Evolutionary conservation across 2,888 invertebrate genomes (phyloP).

Genomic region (Cremastinae sp.): DNA sequence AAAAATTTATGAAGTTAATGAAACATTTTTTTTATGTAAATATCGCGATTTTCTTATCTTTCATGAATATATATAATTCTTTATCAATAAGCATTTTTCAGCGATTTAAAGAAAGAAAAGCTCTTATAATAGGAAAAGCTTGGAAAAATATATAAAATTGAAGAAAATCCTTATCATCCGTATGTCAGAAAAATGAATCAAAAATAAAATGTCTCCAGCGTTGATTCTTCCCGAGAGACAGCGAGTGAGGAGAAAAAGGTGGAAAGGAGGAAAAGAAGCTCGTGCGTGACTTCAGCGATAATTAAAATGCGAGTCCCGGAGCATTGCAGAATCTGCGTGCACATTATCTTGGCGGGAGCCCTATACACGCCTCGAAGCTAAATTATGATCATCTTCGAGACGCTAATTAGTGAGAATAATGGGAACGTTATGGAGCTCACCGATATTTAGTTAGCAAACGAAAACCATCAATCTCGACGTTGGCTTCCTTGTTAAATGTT

Average conservation of each 20-base stretch:
- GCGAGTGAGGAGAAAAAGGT: too few relatives aligned
- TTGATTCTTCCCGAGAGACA: background rate
- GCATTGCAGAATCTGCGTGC: constrained; percentile 20
- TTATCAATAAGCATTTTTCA: too few relatives aligned
- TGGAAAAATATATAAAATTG: too few relatives aligned
- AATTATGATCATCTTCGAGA: constrained; percentile 42
- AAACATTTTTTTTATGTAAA: too few relatives aligned
- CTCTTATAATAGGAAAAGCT: too few relatives aligned
- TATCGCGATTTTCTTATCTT: too few relatives aligned
- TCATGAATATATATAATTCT: too few relatives aligned
- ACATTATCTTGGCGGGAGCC: constrained; percentile 26
- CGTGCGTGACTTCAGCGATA: constrained; percentile 25
- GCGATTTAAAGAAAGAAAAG: too few relatives aligned
- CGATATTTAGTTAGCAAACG: constrained; percentile 15
- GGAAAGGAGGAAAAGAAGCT: constrained; percentile 5
- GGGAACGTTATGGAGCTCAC: constrained; percentile 16
- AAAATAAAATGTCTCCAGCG: background rate
- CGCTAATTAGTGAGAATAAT: constrained; percentile 48
- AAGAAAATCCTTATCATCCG: too few relatives aligned
- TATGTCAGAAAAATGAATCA: background rate
- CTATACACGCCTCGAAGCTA: constrained; percentile 26
- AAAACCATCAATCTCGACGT: constrained; percentile 17
- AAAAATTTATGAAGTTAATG: too few relatives aligned
- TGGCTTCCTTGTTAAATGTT: constrained; percentile 1
- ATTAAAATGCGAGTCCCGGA: constrained; percentile 36